These are phyloP conservation scores for Megathymus violae DNA, from an alignment of 1,140 invertebrate species.

Conservation along the genomic window DNA sequence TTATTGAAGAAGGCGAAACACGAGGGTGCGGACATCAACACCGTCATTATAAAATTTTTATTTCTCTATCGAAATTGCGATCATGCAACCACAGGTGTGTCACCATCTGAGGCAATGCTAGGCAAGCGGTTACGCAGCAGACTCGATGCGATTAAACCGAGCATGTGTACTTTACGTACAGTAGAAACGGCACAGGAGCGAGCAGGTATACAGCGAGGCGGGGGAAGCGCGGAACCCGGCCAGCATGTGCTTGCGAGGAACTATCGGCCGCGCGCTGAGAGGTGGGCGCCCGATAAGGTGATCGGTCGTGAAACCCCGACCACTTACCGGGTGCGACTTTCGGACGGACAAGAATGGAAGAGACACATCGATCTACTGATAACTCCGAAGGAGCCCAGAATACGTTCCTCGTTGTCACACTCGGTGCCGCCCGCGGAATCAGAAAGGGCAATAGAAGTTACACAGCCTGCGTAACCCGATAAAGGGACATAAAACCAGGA, in stretches of 20 bases:
- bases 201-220: neutral
- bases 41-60: neutral
- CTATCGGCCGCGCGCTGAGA: neutral
- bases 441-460: neutral
- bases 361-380: slow-evolving; percentile 9
- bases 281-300: neutral
- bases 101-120: neutral
- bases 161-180: neutral
- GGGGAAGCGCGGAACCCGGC: neutral
- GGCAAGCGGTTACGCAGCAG: slow-evolving; percentile 3
- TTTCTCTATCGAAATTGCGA: slow-evolving; percentile 6
- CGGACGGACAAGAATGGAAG: neutral
- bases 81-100: neutral
- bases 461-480: neutral
- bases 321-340: neutral
- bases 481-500: neutral
- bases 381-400: slow-evolving; percentile 1
- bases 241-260: slow-evolving; percentile 5
- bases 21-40: neutral
- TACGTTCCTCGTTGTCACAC: neutral
- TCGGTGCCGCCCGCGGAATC: neutral
- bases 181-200: neutral
- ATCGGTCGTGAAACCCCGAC: neutral
- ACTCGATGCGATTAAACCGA: neutral
- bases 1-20: slow-evolving; percentile 48